These are phyloP conservation scores for Pogonus chalceus DNA, from an alignment of 1,140 invertebrate genomes.

Conservation along the genomic window DNA sequence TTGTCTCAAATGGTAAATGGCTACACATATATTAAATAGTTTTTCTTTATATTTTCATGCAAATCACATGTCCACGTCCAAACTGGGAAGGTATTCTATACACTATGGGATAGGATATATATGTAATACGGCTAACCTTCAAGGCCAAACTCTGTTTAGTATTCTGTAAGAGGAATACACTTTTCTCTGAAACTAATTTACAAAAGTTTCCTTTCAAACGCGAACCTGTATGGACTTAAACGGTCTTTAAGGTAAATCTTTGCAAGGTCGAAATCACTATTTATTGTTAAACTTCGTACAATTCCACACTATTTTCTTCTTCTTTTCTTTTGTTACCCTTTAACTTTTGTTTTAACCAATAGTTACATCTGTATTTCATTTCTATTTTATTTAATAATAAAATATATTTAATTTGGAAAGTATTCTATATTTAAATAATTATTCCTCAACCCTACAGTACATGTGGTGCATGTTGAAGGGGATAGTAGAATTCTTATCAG, in stretches of 20 bases:
- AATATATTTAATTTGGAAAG: no score
- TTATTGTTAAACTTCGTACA: no score
- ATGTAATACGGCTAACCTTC: background rate
- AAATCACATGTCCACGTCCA: background rate
- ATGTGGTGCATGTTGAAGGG: no score
- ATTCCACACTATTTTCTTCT: no score
- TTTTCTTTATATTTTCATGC: slow-evolving; percentile 1
- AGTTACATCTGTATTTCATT: no score
- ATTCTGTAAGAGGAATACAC: background rate
- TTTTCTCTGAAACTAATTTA: background rate
- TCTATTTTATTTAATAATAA: no score
- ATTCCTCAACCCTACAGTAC: no score
- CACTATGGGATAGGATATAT: background rate
- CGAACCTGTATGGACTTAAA: background rate
- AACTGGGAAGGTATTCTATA: slow-evolving; percentile 4
- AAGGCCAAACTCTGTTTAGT: background rate
- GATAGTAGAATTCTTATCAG: no score
- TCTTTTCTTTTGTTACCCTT: no score
- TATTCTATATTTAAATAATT: no score
- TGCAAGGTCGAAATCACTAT: no score
- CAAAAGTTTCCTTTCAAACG: background rate
- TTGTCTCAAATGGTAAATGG: background rate
- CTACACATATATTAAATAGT: background rate
- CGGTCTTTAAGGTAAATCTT: background rate
- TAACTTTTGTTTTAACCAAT: no score